These are phyloP conservation scores for Parus major DNA, from an alignment of 2,113 vertebrate species.

Conservation along the genomic window DNA sequence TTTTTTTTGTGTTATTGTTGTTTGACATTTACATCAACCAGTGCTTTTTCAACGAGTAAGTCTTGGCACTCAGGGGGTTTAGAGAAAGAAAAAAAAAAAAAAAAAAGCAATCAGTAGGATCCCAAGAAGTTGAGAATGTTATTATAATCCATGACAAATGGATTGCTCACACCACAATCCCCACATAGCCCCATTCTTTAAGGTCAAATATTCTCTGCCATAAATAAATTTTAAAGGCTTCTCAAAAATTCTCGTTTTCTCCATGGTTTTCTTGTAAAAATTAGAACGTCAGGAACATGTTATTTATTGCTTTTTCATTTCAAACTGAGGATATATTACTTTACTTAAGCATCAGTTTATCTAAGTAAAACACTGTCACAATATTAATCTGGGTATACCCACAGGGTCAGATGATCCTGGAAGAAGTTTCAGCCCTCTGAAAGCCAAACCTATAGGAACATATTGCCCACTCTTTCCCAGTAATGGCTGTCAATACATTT, in stretches of 20 bases:
- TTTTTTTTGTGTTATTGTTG: neutral
- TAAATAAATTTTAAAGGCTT: neutral
- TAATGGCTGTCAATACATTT: neutral
- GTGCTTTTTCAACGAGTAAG: neutral
- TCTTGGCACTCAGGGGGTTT: neutral
- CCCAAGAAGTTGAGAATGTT: neutral
- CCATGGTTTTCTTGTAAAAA: neutral
- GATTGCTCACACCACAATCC: neutral
- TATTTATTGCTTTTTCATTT: neutral
- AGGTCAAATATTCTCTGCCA: neutral
- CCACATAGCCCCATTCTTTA: neutral
- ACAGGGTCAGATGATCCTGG: neutral
- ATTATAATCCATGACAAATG: neutral
- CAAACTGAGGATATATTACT: neutral
- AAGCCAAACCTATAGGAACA: neutral
- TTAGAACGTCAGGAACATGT: neutral
- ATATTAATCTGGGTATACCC: neutral
- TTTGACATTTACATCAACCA: neutral
- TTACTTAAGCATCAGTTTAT: neutral
- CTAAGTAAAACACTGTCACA: neutral
- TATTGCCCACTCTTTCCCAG: neutral
- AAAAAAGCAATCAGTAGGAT: neutral
- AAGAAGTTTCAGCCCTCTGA: neutral
- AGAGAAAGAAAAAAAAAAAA: neutral
- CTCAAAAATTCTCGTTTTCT: neutral